Percentiles rank a stretch among this genome's conserved stretches.
These are phyloP conservation scores for Siphamia tubifer DNA, from an alignment of 2,113 vertebrate genomes.

Conservation along the genomic window DNA sequence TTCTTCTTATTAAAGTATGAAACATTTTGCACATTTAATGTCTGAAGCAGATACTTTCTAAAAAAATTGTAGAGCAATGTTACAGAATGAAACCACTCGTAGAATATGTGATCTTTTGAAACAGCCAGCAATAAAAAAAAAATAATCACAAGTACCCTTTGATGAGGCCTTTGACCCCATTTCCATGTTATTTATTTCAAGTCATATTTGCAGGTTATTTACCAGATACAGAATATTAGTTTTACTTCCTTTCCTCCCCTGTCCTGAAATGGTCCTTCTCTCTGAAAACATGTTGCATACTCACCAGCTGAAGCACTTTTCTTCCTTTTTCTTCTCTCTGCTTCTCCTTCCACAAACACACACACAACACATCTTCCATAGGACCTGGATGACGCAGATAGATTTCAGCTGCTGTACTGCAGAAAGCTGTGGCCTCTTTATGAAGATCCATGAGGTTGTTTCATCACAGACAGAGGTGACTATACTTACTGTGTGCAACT, in stretches of 20 bases:
- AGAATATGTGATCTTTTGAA: too few relatives aligned
- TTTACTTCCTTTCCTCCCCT: not conserved
- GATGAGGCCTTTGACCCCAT: too few relatives aligned
- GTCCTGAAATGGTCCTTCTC: not conserved
- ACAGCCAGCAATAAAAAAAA: too few relatives aligned
- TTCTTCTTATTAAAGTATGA: too few relatives aligned
- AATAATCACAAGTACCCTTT: too few relatives aligned
- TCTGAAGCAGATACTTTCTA: too few relatives aligned
- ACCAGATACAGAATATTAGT: too few relatives aligned
- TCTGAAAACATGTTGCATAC: not conserved
- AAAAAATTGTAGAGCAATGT: too few relatives aligned
- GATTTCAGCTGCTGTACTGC: conserved; percentile 30
- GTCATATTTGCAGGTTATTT: too few relatives aligned
- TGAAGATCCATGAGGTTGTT: conserved; percentile 54
- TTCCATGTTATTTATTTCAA: too few relatives aligned
- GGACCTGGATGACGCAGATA: conserved; percentile 27
- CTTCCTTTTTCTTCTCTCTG: not conserved
- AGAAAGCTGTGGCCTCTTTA: conserved; percentile 27
- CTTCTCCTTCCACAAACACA: not conserved
- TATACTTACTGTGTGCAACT: conserved; percentile 14
- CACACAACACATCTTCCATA: not conserved
- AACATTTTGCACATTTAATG: too few relatives aligned
- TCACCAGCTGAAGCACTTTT: not conserved
- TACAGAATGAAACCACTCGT: too few relatives aligned
- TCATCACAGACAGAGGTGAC: conserved; percentile 13